Percentiles rank a stretch among this genome's conserved stretches.
These are phyloP conservation scores for Phalera bucephala DNA, from an alignment of 2,888 invertebrate genomes.

Conservation along the genomic window DNA sequence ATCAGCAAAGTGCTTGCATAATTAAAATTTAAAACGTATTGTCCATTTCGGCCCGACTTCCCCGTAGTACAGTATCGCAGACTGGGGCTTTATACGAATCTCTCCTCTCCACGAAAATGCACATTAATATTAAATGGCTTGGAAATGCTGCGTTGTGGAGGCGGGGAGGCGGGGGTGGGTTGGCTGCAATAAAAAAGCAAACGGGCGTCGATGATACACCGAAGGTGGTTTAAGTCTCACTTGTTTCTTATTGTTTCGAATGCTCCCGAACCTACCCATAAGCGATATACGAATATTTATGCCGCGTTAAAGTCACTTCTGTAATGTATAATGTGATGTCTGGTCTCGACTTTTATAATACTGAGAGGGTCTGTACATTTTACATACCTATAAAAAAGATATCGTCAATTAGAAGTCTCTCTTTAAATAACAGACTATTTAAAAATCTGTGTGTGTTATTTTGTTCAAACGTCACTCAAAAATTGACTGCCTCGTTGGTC, in stretches of 20 bases:
- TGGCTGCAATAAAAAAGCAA: constrained; percentile 70
- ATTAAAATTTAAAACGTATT: constrained; percentile 74
- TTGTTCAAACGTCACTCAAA: too few species aligned
- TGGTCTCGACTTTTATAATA: too few species aligned
- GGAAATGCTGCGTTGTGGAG: constrained; percentile 80
- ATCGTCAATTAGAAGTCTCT: too few species aligned
- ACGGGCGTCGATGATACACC: constrained; percentile 71
- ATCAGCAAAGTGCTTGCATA: constrained; percentile 48
- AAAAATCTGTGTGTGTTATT: too few species aligned
- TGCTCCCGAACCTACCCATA: constrained; percentile 5
- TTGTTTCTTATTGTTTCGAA: constrained; percentile 49
- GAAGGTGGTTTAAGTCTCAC: constrained; percentile 54
- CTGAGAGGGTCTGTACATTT: too few species aligned
- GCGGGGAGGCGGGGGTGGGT: constrained; percentile 46
- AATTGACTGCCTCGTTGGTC: too few species aligned
- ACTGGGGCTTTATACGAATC: constrained; percentile 79
- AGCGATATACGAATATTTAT: neutral
- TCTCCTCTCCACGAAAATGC: constrained; percentile 82
- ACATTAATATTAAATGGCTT: constrained; percentile 85
- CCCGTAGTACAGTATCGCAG: constrained; percentile 71
- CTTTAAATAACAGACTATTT: too few species aligned
- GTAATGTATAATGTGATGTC: too few species aligned
- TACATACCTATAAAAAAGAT: too few species aligned
- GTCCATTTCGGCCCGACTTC: constrained; percentile 64
- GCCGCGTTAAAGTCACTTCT: too few species aligned